Evolutionary conservation across 2,113 vertebrate genomes (phyloP), one percentile per base, ranked within the genome.

Genomic region (Tetraodon nigroviridis): DNA sequence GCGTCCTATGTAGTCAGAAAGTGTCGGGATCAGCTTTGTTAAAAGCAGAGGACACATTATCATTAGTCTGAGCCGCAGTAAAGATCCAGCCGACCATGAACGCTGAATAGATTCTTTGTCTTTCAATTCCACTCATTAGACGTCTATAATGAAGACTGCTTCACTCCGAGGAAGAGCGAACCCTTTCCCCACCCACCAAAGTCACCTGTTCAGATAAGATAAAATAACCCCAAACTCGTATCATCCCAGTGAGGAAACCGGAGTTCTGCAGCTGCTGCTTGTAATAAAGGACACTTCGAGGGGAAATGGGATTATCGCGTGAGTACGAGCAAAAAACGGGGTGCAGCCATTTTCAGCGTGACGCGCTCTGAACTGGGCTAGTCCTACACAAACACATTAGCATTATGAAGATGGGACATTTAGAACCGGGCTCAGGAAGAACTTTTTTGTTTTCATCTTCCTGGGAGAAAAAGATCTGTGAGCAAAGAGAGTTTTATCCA

Each of bases 41-140:
- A 65, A 71, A 82, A 79, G 59, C 47, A 58, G 55, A 71, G 77
- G 83, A 77, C 55, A 68, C 75, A 81, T 87, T 80, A 85, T 87
- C 81, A 84, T 90, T 88, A 84, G 79, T 79, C 73, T 73, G 61
- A 37, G 59, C 69, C 72, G 74, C 80, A 78, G 73, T 70, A 47
- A 73, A 78, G 73, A 75, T 73, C 58, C 76, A 76, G 69, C 61
- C 71, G 80, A 64, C 62, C 64, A 54, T 62, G 78, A 73, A 64
- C 74, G 49, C 54, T 47, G 70, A 82, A 84, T 63, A 72, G 62
- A 87, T 81, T 84, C 82, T 84, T 85, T 86, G 80, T 83, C 83
- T 78, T 71, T 86, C 85, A 84, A 87, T 90, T 80, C 79, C 78
- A 73, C 80, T 84, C 79, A 86, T 90, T 88, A 88, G 81, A 69